These are phyloP conservation scores for Leptura quadrifasciata DNA, from an alignment of 2,888 invertebrate genomes.

Conservation along the genomic window DNA sequence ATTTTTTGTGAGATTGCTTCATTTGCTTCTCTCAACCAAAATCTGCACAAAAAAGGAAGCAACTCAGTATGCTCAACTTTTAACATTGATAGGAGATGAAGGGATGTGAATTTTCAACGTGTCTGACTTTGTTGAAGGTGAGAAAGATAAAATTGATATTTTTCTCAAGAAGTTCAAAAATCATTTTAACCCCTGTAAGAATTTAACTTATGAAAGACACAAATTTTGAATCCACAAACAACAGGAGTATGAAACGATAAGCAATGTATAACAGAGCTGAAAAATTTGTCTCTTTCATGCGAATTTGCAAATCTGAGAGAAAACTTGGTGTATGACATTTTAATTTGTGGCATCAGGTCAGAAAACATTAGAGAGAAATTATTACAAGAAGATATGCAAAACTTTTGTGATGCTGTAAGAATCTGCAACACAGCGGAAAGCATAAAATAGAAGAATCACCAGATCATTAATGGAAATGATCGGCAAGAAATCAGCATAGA, in stretches of 20 bases:
- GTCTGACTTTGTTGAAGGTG: not conserved
- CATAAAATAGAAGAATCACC: not conserved
- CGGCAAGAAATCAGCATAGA: not conserved
- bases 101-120: no score
- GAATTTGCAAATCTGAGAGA: not conserved
- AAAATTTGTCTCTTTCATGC: not conserved
- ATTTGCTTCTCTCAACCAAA: no score
- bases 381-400: not conserved
- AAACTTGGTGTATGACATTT: not conserved
- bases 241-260: not conserved
- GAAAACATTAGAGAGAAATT: not conserved
- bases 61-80: no score
- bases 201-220: not conserved
- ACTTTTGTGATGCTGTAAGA: not conserved
- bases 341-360: not conserved
- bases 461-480: not conserved
- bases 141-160: not conserved
- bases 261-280: not conserved
- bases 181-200: not conserved
- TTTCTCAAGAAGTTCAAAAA: not conserved
- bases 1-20: no score
- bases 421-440: not conserved
- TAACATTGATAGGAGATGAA: no score
- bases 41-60: no score
- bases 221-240: not conserved